These are phyloP conservation scores for Batillaria attramentaria DNA, from an alignment of 1,140 invertebrate species.

Conservation along the genomic window DNA sequence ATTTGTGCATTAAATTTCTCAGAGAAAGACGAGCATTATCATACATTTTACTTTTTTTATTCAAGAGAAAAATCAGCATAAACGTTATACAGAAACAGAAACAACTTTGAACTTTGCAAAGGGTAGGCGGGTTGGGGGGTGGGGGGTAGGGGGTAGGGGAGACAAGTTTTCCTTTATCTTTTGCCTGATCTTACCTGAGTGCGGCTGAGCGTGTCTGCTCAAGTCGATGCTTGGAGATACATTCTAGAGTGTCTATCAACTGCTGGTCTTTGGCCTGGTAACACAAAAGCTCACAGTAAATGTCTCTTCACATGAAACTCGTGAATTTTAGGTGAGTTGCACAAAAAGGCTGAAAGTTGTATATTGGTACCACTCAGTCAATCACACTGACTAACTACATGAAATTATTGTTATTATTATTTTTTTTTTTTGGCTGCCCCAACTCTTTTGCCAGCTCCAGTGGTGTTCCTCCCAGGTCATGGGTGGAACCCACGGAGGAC, in stretches of 20 bases:
- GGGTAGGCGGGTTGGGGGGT: too few relatives aligned
- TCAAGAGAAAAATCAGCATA: not conserved
- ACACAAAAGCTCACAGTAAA: conserved; percentile 7
- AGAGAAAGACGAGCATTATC: too few relatives aligned
- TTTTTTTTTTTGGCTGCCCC: too few relatives aligned
- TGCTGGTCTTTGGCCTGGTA: conserved; percentile 67
- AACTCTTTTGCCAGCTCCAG: too few relatives aligned
- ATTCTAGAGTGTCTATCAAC: conserved; percentile 67
- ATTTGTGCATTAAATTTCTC: too few relatives aligned
- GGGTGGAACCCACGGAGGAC: too few relatives aligned
- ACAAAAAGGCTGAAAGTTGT: not conserved
- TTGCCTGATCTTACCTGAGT: conserved; percentile 45
- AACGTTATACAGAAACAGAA: not conserved
- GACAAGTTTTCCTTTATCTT: too few relatives aligned
- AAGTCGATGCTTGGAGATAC: conserved; percentile 65
- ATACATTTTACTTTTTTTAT: not conserved
- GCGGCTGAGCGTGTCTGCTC: conserved; percentile 66
- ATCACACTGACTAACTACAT: not conserved
- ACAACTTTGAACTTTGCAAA: too few relatives aligned
- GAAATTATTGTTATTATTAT: not conserved
- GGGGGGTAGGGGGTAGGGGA: too few relatives aligned
- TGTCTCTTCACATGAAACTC: not conserved
- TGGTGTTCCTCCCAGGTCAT: too few relatives aligned
- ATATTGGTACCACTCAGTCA: not conserved
- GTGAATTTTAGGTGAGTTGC: not conserved